Evolutionary conservation across 2,888 invertebrate species (phyloP).

Genomic region (Psococerastis gibbosa): DNA sequence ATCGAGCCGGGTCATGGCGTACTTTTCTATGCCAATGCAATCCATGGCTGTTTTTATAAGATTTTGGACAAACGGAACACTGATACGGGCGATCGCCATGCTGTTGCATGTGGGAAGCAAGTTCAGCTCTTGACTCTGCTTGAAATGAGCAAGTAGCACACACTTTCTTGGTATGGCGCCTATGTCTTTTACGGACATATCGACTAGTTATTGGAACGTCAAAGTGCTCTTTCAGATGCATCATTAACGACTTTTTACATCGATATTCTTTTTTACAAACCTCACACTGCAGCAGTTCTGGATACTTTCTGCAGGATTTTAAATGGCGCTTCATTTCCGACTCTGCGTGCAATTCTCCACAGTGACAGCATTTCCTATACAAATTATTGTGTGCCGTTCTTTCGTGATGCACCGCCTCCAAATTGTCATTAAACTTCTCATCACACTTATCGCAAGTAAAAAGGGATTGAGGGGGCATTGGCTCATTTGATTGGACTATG

Average conservation of each 20-base stretch:
- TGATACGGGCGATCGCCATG: conserved; percentile 19
- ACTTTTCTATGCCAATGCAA: conserved; percentile 2
- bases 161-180: not conserved
- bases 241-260: not conserved
- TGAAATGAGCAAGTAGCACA: not conserved
- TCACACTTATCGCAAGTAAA: too few species aligned
- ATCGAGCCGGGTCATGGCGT: not conserved
- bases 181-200: not conserved
- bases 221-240: not conserved
- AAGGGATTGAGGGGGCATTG: too few species aligned
- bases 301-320: not conserved
- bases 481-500: too few species aligned
- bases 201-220: not conserved
- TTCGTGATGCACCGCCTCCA: too few species aligned
- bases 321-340: not conserved
- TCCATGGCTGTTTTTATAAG: conserved; percentile 18
- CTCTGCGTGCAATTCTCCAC: not conserved
- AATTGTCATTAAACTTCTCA: not conserved
- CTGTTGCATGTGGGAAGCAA: conserved; percentile 23
- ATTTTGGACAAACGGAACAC: conserved; percentile 24
- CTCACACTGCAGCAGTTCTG: not conserved
- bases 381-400: too few species aligned
- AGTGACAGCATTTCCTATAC: not conserved
- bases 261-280: not conserved
- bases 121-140: not conserved